Evolutionary conservation across 1,140 invertebrate genomes (phyloP), one percentile per base, ranked within the genome.

Genomic region (Orius insidiosus): DNA sequence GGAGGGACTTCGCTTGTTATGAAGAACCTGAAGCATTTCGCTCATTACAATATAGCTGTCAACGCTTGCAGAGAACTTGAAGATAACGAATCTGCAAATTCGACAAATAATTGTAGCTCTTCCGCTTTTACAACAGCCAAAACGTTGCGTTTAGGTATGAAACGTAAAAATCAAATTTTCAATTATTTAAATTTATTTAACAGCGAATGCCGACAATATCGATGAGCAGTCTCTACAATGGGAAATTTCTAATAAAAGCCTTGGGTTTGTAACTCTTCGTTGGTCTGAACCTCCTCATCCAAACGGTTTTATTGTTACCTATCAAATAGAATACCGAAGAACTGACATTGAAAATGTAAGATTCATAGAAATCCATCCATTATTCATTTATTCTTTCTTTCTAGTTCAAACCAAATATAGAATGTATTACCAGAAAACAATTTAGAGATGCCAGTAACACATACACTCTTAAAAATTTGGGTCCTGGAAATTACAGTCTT

Each of bases 401-500:
- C 5, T 55, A 65, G 55, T 58, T 15, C 47, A 54, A 58, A 47
- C 53, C 58, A 51, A 44, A 60, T 52, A 48, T 54, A 4, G 63
- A 58, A 36, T 74, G 71, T 52, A 63, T 74, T 1, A 59, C 63
- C 5, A 58, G 64, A 18, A 57, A 60, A 13, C 52, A 63, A 19
- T 73, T 67, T 52, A 52, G 55, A 5, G 56, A 60, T 31, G 47
- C 50, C n/a, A 57, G 56, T n/a, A 59, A 61, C 1, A 55, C 54
- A 7, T 61, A 62, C 46, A 59, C 52, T 9, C 50, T 54, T 11
- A 45, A 61, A 35, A 70, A 73, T 54, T 58, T 94, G 0, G 58
- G 65, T n/a, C 67, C 85, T 45, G 92, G 90, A 2, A 88, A 85
- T 62, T 95, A 95, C 60, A 82, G 77, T 55, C 59, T 89, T 9